These are phyloP conservation scores for Globia sparganii DNA, from an alignment of 2,888 invertebrate genomes.

Conservation along the genomic window DNA sequence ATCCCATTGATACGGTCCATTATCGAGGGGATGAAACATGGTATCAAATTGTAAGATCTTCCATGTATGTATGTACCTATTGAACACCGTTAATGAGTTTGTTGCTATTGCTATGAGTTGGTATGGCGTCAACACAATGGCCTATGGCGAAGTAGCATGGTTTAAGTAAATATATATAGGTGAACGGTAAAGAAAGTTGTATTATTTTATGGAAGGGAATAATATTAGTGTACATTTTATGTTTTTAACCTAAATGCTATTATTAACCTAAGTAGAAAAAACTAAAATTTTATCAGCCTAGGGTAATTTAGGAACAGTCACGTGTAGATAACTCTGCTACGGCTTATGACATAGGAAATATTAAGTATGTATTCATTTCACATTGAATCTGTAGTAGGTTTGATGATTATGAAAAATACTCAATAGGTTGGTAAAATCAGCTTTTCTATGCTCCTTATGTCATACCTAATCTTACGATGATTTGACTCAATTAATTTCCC, in stretches of 20 bases:
- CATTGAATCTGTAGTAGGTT: background rate
- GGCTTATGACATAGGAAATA: background rate
- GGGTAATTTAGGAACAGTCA: background rate
- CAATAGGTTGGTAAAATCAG: background rate
- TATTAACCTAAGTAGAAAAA: no score
- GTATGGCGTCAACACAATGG: constrained; percentile 9
- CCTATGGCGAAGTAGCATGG: background rate
- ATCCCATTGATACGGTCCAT: constrained; percentile 49
- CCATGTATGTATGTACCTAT: constrained; percentile 59
- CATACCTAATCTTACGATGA: background rate
- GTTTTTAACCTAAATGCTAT: background rate
- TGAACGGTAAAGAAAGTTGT: background rate
- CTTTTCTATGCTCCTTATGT: background rate
- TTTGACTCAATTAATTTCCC: background rate
- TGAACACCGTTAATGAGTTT: constrained; percentile 55
- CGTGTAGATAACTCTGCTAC: no score
- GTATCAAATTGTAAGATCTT: constrained; percentile 65
- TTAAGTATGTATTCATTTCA: background rate
- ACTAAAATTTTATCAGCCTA: no score
- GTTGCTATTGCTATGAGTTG: constrained; percentile 19
- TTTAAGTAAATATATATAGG: background rate
- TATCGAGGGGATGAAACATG: constrained; percentile 59
- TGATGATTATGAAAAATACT: background rate
- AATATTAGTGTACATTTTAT: background rate
- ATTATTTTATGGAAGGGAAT: background rate